Conservation (phyloP, 23 tunicate species). For the Halocynthia roretzi region DNA sequence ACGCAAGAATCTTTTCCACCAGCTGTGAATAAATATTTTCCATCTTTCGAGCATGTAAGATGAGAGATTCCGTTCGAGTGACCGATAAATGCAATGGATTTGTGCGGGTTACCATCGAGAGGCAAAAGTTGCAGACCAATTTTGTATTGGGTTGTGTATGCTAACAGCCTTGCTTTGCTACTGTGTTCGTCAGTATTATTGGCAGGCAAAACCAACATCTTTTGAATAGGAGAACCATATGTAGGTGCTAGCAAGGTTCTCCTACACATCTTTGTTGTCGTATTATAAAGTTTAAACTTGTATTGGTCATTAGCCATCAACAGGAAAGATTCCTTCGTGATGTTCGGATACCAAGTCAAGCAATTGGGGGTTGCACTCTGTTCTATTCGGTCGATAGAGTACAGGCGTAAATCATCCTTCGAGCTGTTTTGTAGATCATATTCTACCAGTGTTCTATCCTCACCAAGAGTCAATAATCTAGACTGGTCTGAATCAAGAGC, state of each 20-base stretch:
- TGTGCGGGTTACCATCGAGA: constrained; percentile 91
- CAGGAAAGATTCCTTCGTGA: constrained; percentile 69
- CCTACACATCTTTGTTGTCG: constrained; percentile 94
- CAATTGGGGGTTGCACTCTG: constrained; percentile 83
- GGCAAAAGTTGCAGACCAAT: constrained; percentile 86
- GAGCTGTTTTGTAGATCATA: constrained; percentile 53
- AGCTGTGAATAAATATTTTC: constrained; percentile 59
- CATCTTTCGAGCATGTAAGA: constrained; percentile 54
- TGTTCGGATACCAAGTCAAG: constrained; percentile 72
- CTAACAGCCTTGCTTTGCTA: constrained; percentile 27
- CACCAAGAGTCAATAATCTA: constrained; percentile 63
- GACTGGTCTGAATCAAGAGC: constrained; percentile 50
- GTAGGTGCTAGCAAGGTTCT: constrained; percentile 77
- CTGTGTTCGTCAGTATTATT: constrained; percentile 27
- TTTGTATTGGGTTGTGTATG: constrained; percentile 64
- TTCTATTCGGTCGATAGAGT: constrained; percentile 69
- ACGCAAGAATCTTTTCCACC: constrained; percentile 71
- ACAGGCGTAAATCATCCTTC: constrained; percentile 61
- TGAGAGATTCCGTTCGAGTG: constrained; percentile 63
- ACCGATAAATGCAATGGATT: constrained; percentile 59
- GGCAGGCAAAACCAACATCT: constrained; percentile 11
- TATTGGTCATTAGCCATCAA: constrained; percentile 74
- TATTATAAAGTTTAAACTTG: constrained; percentile 83
- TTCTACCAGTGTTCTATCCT: constrained; percentile 81
- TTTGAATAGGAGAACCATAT: constrained; percentile 72